Conservation (phyloP, 2,113 vertebrate genomes). For the human (Homo sapiens) region DNA sequence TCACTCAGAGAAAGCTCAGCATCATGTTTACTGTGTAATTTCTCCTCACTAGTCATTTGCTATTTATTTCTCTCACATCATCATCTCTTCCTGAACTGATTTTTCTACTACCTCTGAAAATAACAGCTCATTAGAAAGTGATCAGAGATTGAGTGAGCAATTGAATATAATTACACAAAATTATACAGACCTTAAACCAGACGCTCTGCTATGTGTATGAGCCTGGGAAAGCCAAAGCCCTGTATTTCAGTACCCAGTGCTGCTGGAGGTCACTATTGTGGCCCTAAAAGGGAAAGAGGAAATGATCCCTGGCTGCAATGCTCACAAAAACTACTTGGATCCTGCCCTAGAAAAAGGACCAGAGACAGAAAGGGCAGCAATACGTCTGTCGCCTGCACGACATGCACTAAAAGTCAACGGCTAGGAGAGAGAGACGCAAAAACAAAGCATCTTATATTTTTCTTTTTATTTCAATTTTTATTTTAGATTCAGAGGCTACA, state of each 20-base stretch:
- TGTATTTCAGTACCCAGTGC: fast-evolving
- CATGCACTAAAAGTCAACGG: not conserved
- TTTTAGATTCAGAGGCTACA: no score
- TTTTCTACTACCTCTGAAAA: slow-evolving; percentile 55
- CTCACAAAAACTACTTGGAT: not conserved
- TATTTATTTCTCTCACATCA: not conserved
- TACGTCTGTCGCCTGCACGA: not conserved
- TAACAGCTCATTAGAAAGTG: slow-evolving; percentile 68
- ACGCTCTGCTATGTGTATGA: not conserved
- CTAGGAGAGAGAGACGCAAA: not conserved
- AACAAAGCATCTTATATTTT: not conserved
- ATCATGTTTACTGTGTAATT: fast-evolving
- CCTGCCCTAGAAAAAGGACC: not conserved
- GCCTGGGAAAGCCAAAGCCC: not conserved
- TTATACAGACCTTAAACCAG: slow-evolving; percentile 11
- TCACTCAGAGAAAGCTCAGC: fast-evolving
- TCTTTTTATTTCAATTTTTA: no score
- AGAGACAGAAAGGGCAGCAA: fast-evolving
- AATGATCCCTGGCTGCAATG: not conserved
- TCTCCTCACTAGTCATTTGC: not conserved
- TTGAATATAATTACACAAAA: slow-evolving; percentile 52
- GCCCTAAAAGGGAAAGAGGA: fast-evolving
- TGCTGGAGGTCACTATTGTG: not conserved
- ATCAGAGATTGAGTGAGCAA: slow-evolving; percentile 52
- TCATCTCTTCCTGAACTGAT: slow-evolving; percentile 32